Evolutionary conservation across 2,888 invertebrate genomes (phyloP).

Genomic region (Physocephala rufipes): DNA sequence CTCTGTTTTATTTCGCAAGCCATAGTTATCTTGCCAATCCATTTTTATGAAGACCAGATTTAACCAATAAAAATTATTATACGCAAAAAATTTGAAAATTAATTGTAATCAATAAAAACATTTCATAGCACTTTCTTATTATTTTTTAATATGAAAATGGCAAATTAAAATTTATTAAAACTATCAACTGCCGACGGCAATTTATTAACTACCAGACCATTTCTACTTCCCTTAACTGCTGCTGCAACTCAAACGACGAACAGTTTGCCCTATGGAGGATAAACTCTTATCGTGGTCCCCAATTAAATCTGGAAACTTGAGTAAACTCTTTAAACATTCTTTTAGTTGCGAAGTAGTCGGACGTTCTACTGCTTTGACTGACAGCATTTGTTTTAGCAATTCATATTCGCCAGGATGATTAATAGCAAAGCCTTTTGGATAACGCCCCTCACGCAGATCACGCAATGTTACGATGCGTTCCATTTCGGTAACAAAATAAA

Average conservation of each 20-base stretch:
- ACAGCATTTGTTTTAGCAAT: conserved; percentile 81
- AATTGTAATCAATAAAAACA: too few species aligned
- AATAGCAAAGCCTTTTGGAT: conserved; percentile 74
- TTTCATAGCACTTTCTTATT: too few species aligned
- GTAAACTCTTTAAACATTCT: conserved; percentile 53
- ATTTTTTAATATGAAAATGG: too few species aligned
- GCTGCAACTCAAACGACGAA: conserved; percentile 54
- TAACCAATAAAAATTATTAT: too few species aligned
- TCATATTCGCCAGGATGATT: conserved; percentile 75
- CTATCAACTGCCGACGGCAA: too few species aligned
- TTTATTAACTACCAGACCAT: too few species aligned
- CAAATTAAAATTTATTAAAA: too few species aligned
- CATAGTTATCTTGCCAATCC: too few species aligned
- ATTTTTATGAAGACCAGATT: too few species aligned
- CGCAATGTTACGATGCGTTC: conserved; percentile 80
- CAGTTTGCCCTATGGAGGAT: conserved; percentile 50
- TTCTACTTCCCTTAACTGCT: conserved; percentile 53
- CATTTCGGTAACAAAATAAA: conserved; percentile 90
- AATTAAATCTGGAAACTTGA: conserved; percentile 51
- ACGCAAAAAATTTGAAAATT: too few species aligned
- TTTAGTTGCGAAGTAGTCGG: conserved; percentile 79
- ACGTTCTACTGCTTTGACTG: conserved; percentile 75
- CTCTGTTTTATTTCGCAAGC: too few species aligned
- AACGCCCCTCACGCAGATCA: conserved; percentile 73
- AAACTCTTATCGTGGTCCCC: conserved; percentile 47